These are phyloP conservation scores for Cotesia chilonis DNA, from an alignment of 1,140 invertebrate species.

Conservation along the genomic window DNA sequence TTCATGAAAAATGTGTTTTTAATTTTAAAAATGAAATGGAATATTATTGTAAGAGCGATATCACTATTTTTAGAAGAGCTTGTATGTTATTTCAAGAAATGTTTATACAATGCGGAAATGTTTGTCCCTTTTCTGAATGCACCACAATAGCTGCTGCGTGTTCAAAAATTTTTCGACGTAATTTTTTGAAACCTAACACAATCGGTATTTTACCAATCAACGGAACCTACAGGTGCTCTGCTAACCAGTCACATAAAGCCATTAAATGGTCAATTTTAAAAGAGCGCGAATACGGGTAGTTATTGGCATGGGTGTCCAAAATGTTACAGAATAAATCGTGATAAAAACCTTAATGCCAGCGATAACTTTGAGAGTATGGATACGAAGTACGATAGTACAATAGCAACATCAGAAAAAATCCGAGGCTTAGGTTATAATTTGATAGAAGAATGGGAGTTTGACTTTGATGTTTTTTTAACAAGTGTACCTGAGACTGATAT, in stretches of 20 bases:
- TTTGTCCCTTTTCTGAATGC: too few species aligned
- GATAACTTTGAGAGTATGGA: neutral
- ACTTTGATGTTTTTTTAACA: slow-evolving; percentile 4
- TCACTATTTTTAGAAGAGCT: slow-evolving; percentile 16
- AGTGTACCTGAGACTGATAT: too few species aligned
- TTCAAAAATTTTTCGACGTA: too few species aligned
- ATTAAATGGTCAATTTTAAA: neutral
- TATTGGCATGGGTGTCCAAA: slow-evolving; percentile 38
- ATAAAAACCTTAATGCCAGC: neutral
- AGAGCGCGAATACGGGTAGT: slow-evolving; percentile 24
- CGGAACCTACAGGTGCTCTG: neutral
- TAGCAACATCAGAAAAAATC: slow-evolving; percentile 6
- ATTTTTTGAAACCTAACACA: too few species aligned
- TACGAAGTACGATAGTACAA: neutral
- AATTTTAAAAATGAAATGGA: slow-evolving; percentile 27
- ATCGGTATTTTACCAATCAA: too few species aligned
- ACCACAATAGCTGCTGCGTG: too few species aligned
- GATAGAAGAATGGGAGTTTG: slow-evolving; percentile 31
- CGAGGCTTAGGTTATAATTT: slow-evolving; percentile 26
- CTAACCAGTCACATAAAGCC: slow-evolving; percentile 15
- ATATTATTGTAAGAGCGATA: slow-evolving; percentile 26
- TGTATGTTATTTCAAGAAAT: neutral
- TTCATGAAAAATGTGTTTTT: slow-evolving; percentile 16
- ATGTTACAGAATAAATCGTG: slow-evolving; percentile 31
- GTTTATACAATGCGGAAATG: slow-evolving; percentile 19